phyloP scores from a whole-genome alignment of 2,888 invertebrate genomes.

The Hyalella azteca region DNA sequence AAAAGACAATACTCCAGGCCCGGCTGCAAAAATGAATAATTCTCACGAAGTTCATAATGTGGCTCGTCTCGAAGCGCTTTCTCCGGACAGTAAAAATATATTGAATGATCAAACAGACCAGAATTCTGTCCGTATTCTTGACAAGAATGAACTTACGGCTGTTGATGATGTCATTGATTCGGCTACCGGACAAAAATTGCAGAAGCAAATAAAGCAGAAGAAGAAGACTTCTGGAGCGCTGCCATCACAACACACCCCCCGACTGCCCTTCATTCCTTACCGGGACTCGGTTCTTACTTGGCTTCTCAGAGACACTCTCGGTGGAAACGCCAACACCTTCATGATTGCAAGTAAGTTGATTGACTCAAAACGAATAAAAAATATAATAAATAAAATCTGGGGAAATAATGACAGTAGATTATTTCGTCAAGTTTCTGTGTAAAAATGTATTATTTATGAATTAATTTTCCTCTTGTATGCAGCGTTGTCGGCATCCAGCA shows the following conservation, averaged over 20 bases:
- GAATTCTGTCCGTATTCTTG: no score
- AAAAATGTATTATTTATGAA: no score
- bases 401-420: no score
- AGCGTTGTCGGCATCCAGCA: slow-evolving; percentile 79
- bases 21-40: no score
- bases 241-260: slow-evolving; percentile 41
- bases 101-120: no score
- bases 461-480: slow-evolving; percentile 49
- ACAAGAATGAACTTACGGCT: neutral
- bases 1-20: no score
- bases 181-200: neutral
- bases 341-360: slow-evolving; percentile 77
- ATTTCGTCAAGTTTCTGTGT: no score
- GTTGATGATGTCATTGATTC: neutral
- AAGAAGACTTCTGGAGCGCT: neutral
- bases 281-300: slow-evolving; percentile 81
- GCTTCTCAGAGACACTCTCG: slow-evolving; percentile 80
- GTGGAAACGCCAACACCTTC: slow-evolving; percentile 78
- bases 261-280: slow-evolving; percentile 73
- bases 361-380: no score
- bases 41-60: no score
- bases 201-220: neutral
- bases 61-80: no score
- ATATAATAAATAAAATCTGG: no score
- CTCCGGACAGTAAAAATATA: no score